Base-by-base conservation (phyloP, 2,888 invertebrate species). In the Thecophora atra region DNA sequence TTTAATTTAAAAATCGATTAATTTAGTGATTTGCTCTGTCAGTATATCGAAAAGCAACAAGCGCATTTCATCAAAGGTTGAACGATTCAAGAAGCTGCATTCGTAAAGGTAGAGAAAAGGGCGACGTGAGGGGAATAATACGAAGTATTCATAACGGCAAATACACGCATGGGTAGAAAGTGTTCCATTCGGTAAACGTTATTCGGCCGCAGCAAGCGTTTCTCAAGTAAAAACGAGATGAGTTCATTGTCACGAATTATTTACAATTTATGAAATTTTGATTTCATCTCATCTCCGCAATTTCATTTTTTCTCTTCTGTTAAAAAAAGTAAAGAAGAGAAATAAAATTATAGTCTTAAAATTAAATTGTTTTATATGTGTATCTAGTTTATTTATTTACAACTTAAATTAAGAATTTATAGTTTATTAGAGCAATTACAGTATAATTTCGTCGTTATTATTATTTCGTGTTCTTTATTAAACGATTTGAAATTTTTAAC, bases 161-260 rank as follows among this genome's bases (percentile, higher is more conserved):
- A 37, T 17, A 13, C 52, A 42, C 60, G 70, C 37, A 30, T 21
- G 63, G 21, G 60, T 47, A 66, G 56, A 58, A 71, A 66, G 66
- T 71, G 60, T 71, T 58, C 66, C 71, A 66, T 4, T 17, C 69
- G 19, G 19, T 37, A 11, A 4, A 28, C 26, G 15, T 42, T 21
- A 54, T 15, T n/a, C 19, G 8, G 15, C 24, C 19, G 60, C 15
- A 26, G 24, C 26, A 44, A 58, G 58, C n/a, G 54, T 11, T 21
- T 0, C 19, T 24, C 44, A 26, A 58, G 62, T 60, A 60, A 51
- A 64, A 64, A 47, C 26, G 13, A 11, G 19, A 19, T 26, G 21
- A 52, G 47, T 68, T 28, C 62, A 63, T 62, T 65, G 44, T 11
- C 19, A 63, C 26, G 62, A 52, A 54, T 70, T 70, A 24, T 7